Base-by-base conservation (phyloP, 2,888 invertebrate genomes). In the Linhomoeus sp. region DNA sequence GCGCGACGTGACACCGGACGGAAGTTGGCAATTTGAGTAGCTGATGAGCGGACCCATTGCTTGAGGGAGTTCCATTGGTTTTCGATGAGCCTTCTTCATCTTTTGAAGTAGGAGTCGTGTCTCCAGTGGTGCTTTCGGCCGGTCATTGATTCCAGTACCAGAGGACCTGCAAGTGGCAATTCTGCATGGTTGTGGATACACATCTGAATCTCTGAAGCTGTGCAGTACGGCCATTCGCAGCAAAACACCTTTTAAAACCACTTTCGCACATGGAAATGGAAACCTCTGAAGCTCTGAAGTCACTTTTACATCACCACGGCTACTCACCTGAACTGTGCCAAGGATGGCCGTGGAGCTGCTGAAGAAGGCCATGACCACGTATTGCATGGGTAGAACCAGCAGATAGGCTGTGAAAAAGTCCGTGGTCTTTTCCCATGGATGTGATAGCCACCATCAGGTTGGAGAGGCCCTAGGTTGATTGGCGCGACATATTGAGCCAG, bases 321-420 rank as follows among this genome's bases (percentile, higher is more conserved):
- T n/a, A n/a, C n/a, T 29, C 12, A 12, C 29, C 29, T 29, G 29
- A 5, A 41, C 7, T 9, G 49, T 49, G 14, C 23, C 22, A 12
- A 49, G 3, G 26, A 49, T 29, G 3, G 49, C 47, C 1, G 35
- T 38, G 2, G 49, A 43, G n/a, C 40, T 40, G 17, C 48, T 49
- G 23, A 49, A 49, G 44, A 36, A 49, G 7, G 49, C 49, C 49
- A 49, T 48, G 19, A 49, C 19, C 15, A 48, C 41, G 45, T 49
- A 49, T 19, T 49, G 49, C 23, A 49, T 15, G n/a, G 49, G 49
- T 44, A 49, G 37, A 17, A 49, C 26, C 14, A 49, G 45, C 15
- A 49, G 29, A 26, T 49, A 49, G 39, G 41, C 43, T 17, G 22
- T 20, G 19, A 49, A 9, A 37, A 49, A 49, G 37, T 49, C 49